phyloP scores from a whole-genome alignment of 1,140 invertebrate species.

The Euwallacea similis region DNA sequence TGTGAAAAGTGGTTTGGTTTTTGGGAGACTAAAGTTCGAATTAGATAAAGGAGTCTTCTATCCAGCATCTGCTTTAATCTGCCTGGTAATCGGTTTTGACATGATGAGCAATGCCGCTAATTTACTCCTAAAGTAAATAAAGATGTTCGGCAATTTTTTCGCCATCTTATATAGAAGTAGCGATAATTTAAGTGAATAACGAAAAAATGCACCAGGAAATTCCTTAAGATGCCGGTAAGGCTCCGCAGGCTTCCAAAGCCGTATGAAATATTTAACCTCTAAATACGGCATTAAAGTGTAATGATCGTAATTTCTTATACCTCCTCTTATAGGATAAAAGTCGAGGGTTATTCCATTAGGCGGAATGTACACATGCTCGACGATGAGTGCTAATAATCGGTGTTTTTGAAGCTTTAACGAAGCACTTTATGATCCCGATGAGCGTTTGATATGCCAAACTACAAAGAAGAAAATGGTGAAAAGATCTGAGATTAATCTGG shows the following conservation, averaged over 20 bases:
- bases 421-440: too few relatives aligned
- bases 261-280: constrained; percentile 34
- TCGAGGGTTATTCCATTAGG: too few relatives aligned
- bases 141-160: constrained; percentile 25
- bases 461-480: too few relatives aligned
- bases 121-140: constrained; percentile 32
- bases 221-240: constrained; percentile 22
- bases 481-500: too few relatives aligned
- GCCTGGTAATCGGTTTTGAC: constrained; percentile 1
- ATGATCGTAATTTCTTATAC: constrained; percentile 29
- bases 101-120: constrained; percentile 19
- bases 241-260: constrained; percentile 19
- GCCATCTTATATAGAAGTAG: constrained; percentile 24
- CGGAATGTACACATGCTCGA: too few relatives aligned
- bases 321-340: background rate
- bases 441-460: too few relatives aligned
- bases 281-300: constrained; percentile 33
- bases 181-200: constrained; percentile 24
- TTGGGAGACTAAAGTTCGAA: too few relatives aligned
- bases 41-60: too few relatives aligned
- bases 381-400: too few relatives aligned
- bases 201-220: constrained; percentile 29
- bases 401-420: too few relatives aligned
- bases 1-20: too few relatives aligned
- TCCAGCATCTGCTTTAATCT: constrained; percentile 4